Conservation (phyloP, 2,113 vertebrate species). For the Micronisus gabar region DNA sequence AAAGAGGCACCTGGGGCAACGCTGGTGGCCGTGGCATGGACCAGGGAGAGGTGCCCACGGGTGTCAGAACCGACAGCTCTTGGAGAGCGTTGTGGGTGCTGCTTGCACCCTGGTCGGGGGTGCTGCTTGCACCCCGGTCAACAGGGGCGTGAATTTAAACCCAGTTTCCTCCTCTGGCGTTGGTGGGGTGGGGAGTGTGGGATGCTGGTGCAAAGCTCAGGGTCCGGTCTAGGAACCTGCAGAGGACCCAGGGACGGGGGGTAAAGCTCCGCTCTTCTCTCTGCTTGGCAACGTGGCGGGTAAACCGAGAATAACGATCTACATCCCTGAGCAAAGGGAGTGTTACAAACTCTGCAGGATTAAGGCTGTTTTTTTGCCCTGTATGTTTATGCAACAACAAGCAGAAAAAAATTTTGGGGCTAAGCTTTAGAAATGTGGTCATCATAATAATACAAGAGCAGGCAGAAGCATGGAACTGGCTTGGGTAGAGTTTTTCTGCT, state of each 20-base stretch:
- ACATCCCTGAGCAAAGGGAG: not conserved
- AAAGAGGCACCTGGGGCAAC: not conserved
- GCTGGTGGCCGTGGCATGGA: fast-evolving
- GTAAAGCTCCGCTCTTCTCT: not conserved
- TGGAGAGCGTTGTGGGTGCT: not conserved
- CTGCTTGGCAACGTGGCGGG: fast-evolving
- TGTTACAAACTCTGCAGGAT: not conserved
- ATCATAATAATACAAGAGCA: not conserved
- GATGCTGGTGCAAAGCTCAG: not conserved
- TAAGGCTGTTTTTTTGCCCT: not conserved
- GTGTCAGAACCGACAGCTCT: not conserved
- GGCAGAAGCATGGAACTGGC: not conserved
- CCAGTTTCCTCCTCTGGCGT: not conserved
- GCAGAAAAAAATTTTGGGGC: not conserved
- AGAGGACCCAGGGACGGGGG: not conserved
- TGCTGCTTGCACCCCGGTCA: not conserved
- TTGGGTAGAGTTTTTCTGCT: not conserved
- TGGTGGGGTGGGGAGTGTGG: not conserved
- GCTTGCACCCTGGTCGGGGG: not conserved
- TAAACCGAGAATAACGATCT: not conserved
- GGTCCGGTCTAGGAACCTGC: not conserved
- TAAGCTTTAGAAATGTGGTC: not conserved
- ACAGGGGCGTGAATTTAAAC: not conserved
- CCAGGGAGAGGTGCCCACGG: not conserved
- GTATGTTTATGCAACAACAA: not conserved